Percentiles rank a stretch among this genome's conserved stretches.
Conservation (phyloP, 2,888 invertebrate species). For the Callyntrura guangdongensis region DNA sequence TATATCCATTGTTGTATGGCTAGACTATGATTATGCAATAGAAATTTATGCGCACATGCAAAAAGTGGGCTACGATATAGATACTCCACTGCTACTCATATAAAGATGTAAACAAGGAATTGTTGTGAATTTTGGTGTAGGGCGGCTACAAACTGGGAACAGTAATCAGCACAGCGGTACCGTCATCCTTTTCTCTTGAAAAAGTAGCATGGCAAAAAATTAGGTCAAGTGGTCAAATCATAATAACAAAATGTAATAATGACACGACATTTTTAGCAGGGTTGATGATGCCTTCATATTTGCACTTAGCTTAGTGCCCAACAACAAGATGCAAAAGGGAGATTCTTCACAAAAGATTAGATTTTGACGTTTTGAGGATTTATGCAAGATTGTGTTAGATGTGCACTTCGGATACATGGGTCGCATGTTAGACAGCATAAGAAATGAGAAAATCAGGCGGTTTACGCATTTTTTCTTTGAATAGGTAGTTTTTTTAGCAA, state of each 20-base stretch:
- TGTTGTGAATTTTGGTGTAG: slow-evolving; percentile 54
- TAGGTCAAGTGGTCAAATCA: slow-evolving; percentile 77
- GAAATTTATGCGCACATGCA: slow-evolving; percentile 61
- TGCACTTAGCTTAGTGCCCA: neutral
- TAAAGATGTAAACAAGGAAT: slow-evolving; percentile 62
- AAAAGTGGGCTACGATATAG: slow-evolving; percentile 70
- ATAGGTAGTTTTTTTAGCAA: neutral
- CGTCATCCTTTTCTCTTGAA: slow-evolving; percentile 43
- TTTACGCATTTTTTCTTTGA: slow-evolving; percentile 57
- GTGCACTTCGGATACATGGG: neutral
- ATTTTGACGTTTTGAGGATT: slow-evolving; percentile 57
- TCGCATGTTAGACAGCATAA: neutral
- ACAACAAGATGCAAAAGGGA: slow-evolving; percentile 19
- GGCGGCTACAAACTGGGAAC: slow-evolving; percentile 67
- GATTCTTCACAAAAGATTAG: slow-evolving; percentile 36
- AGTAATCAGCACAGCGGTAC: slow-evolving; percentile 56
- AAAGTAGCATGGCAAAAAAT: slow-evolving; percentile 55
- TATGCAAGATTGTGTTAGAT: slow-evolving; percentile 49
- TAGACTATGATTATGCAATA: slow-evolving; percentile 16
- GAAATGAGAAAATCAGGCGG: slow-evolving; percentile 36
- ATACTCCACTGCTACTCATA: slow-evolving; percentile 22
- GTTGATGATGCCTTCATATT: slow-evolving; percentile 7
- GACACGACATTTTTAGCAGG: slow-evolving; percentile 54
- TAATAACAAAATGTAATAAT: slow-evolving; percentile 65
- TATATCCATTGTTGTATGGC: slow-evolving; percentile 1